Conservation (phyloP, 1,140 invertebrate genomes). For the Ylistrum balloti region DNA sequence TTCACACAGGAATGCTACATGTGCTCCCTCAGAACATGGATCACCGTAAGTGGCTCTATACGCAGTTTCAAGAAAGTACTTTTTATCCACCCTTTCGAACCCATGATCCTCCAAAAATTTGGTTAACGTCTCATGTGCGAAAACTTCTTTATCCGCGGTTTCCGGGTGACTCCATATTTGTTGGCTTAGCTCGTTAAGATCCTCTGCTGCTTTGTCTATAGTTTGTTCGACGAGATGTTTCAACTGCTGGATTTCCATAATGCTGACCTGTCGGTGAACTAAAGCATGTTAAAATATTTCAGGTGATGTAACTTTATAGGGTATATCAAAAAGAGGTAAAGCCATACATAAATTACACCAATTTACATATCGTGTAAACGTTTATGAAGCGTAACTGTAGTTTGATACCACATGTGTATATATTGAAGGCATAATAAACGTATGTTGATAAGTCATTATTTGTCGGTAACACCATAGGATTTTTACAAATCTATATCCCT, state of each 20-base stretch:
- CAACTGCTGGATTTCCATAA: constrained; percentile 13
- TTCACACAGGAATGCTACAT: constrained; percentile 78
- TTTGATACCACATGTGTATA: too few species aligned
- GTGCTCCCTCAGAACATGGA: constrained; percentile 56
- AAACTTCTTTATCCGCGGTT: constrained; percentile 66
- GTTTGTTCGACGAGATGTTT: constrained; percentile 41
- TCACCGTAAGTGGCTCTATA: constrained; percentile 69
- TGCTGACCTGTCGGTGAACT: too few species aligned
- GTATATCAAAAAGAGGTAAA: too few species aligned
- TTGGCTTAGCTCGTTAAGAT: constrained; percentile 47
- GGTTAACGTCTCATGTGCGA: constrained; percentile 70
- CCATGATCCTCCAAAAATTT: constrained; percentile 66
- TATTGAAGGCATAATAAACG: too few species aligned
- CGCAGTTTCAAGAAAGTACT: constrained; percentile 68
- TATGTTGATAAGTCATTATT: too few species aligned
- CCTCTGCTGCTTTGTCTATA: constrained; percentile 43
- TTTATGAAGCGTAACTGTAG: too few species aligned
- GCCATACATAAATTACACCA: too few species aligned
- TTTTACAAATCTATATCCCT: too few species aligned
- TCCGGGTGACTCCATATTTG: constrained; percentile 72
- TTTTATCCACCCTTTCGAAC: constrained; percentile 69
- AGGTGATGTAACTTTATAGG: too few species aligned
- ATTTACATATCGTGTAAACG: too few species aligned
- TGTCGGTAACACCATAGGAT: too few species aligned
- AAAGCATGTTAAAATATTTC: too few species aligned